Conservation (phyloP, 2,888 invertebrate species). For the Trissolcus japonicus region DNA sequence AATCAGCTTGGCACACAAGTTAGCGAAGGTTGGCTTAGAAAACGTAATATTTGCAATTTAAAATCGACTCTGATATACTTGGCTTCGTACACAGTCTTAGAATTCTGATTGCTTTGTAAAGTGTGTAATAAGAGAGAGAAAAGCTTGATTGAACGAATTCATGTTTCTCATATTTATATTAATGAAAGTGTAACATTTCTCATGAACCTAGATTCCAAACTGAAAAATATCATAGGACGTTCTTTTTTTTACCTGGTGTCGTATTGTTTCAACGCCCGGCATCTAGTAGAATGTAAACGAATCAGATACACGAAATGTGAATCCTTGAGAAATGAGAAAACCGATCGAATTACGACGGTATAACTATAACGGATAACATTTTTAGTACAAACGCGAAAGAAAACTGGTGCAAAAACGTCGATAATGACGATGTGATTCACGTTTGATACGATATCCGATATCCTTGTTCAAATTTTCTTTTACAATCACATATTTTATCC, state of each 20-base stretch:
- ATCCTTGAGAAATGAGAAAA: constrained; percentile 16
- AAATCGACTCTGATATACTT: background rate
- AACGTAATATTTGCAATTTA: constrained; percentile 1
- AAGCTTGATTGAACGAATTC: constrained; percentile 3
- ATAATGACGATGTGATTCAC: constrained; percentile 8
- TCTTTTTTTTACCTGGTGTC: background rate
- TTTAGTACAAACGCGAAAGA: constrained; percentile 6
- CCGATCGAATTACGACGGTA: background rate
- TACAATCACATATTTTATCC: background rate
- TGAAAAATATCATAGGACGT: constrained; percentile 2
- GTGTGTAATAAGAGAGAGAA: background rate
- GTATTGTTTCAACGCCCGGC: background rate
- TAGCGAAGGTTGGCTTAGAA: background rate
- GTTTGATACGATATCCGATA: background rate
- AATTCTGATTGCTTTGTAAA: constrained; percentile 3
- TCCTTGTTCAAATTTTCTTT: constrained; percentile 1
- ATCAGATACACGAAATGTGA: background rate
- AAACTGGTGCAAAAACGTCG: background rate
- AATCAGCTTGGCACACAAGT: background rate
- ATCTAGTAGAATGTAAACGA: constrained; percentile 5
- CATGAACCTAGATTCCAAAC: constrained; percentile 19
- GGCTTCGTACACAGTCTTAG: background rate
- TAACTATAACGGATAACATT: constrained; percentile 10
- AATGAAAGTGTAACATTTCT: constrained; percentile 32
- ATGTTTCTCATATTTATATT: constrained; percentile 20